Evolutionary conservation across 2,888 invertebrate species (phyloP).

Genomic region (Norana najaformis): DNA sequence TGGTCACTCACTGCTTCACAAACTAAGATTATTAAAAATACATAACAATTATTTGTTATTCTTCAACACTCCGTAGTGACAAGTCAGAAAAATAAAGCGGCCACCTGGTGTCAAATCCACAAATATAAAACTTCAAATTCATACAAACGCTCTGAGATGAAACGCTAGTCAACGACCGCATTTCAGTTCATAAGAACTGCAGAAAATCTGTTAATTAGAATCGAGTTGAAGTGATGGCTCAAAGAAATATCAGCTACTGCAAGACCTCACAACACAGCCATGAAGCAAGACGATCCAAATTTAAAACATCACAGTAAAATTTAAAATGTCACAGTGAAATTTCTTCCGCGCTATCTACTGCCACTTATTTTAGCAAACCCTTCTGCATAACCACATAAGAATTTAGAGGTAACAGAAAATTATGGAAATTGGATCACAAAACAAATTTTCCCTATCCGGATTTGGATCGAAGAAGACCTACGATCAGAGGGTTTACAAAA

Average conservation of each 20-base stretch:
- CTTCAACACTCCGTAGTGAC: neutral
- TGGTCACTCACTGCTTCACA: no score
- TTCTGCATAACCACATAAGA: no score
- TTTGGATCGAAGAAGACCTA: neutral
- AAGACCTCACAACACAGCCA: neutral
- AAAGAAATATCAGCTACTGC: neutral
- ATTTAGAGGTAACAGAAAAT: no score
- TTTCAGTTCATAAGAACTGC: neutral
- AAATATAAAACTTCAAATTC: neutral
- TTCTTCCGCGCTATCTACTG: neutral
- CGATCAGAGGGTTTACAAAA: no score
- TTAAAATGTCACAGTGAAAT: neutral
- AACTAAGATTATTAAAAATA: no score
- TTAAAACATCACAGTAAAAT: neutral
- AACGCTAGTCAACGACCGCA: neutral
- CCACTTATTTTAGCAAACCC: no score
- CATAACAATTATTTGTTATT: no score
- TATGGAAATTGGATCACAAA: no score
- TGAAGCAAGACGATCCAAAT: neutral
- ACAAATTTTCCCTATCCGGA: no score
- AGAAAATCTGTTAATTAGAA: neutral
- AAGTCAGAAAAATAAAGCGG: neutral
- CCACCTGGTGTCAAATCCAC: neutral
- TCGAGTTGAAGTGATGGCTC: neutral
- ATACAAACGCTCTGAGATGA: neutral